Evolutionary conservation across 2,888 invertebrate genomes (phyloP).

Genomic region (Beris morrisii): DNA sequence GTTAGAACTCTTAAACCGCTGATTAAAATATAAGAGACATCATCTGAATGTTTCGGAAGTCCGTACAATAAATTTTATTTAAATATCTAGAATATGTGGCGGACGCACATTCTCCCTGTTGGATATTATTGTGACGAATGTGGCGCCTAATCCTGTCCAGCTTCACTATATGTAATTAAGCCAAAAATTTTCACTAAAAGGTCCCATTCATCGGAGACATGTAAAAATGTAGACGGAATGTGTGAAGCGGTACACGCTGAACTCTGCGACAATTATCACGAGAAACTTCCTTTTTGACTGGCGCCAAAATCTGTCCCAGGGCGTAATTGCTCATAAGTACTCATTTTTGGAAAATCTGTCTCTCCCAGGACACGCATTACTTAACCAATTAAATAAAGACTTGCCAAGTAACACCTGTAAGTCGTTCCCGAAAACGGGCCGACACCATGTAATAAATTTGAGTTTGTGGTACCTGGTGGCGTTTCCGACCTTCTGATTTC

Average conservation of each 20-base stretch:
- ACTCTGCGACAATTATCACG: no score
- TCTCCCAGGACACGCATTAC: no score
- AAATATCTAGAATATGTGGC: no score
- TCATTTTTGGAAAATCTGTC: slow-evolving; percentile 12
- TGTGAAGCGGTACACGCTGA: neutral
- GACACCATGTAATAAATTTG: slow-evolving; percentile 12
- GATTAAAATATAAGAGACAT: no score
- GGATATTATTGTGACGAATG: no score
- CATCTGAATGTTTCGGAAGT: no score
- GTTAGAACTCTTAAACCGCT: no score
- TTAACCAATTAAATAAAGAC: no score
- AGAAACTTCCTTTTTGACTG: slow-evolving; percentile 18
- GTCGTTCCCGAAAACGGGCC: neutral
- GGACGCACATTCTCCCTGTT: no score
- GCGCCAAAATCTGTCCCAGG: slow-evolving; percentile 20
- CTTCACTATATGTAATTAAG: no score
- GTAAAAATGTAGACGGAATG: slow-evolving; percentile 25
- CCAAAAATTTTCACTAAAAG: slow-evolving; percentile 23
- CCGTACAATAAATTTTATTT: no score
- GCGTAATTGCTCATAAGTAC: slow-evolving; percentile 25
- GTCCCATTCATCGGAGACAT: slow-evolving; percentile 5
- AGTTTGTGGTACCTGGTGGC: neutral
- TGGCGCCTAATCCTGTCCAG: no score
- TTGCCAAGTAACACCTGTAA: slow-evolving; percentile 9
- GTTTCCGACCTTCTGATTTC: slow-evolving; percentile 11